phyloP scores from a whole-genome alignment of 2,113 vertebrate species.

The Takifugu bimaculatus region DNA sequence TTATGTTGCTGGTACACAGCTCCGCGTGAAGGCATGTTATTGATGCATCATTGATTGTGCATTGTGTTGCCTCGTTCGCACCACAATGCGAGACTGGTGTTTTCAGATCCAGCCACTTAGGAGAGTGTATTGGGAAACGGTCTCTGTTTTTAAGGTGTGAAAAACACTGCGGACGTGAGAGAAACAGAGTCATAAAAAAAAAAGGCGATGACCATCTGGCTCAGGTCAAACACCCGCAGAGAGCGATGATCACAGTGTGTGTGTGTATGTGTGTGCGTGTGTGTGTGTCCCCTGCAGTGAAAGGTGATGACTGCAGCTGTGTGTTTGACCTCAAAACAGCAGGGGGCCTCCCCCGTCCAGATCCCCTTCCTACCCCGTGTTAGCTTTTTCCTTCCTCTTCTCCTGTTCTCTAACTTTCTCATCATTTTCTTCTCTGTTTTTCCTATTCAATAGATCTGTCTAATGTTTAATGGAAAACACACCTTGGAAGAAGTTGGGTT shows the following conservation, averaged over 20 bases:
- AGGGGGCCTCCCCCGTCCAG: conserved; percentile 42
- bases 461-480: conserved; percentile 3
- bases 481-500: neutral
- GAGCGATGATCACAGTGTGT: conserved; percentile 49
- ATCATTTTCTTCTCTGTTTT: conserved; percentile 3
- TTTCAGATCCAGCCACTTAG: conserved; percentile 23
- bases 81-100: conserved; percentile 37
- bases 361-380: conserved; percentile 44
- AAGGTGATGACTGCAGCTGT: conserved; percentile 68
- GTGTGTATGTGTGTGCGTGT: conserved; percentile 34
- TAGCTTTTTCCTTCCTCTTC: conserved; percentile 18
- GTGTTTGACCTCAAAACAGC: conserved; percentile 57
- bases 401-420: conserved; percentile 8
- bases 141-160: conserved; percentile 42
- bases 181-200: conserved; percentile 50
- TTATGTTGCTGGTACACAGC: conserved; percentile 4
- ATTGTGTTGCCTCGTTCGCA: conserved; percentile 53
- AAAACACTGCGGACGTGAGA: conserved; percentile 50
- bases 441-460: neutral
- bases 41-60: conserved; percentile 43
- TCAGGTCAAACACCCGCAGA: conserved; percentile 62
- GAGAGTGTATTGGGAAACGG: conserved; percentile 29
- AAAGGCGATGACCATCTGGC: conserved; percentile 64
- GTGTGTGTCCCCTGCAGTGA: conserved; percentile 46
- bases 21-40: conserved; percentile 23